phyloP scores from a whole-genome alignment of 2,888 invertebrate species.

The Sialis fuliginosa region DNA sequence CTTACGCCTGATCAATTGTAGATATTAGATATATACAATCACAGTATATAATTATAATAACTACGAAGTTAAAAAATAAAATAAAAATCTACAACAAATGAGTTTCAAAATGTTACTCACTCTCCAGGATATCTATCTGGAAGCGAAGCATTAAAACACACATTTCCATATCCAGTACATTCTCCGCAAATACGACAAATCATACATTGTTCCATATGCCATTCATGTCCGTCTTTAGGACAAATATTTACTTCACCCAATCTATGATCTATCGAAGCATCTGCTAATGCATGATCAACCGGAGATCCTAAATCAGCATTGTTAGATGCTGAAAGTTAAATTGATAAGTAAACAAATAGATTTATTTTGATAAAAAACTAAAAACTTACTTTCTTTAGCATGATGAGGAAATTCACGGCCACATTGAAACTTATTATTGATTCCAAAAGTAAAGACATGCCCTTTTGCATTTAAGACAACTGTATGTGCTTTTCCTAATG shows the following conservation, averaged over 20 bases:
- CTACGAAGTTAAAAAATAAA: too few relatives aligned
- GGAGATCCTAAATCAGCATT: constrained; percentile 2
- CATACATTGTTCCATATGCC: constrained; percentile 69
- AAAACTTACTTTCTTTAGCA: constrained; percentile 31
- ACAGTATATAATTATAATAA: too few relatives aligned
- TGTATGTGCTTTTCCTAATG: constrained; percentile 92
- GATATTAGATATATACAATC: too few relatives aligned
- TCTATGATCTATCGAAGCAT: neutral
- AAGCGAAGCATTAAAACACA: constrained; percentile 58
- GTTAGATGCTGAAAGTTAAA: neutral
- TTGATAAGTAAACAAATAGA: neutral
- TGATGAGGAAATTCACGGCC: constrained; percentile 64
- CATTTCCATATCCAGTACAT: constrained; percentile 83
- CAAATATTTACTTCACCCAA: constrained; percentile 29
- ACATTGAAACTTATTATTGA: constrained; percentile 96
- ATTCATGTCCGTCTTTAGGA: constrained; percentile 53
- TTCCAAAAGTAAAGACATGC: constrained; percentile 85
- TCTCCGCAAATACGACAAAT: constrained; percentile 81
- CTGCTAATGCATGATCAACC: neutral
- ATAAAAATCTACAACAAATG: neutral
- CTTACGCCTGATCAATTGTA: too few relatives aligned
- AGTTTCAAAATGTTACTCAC: constrained; percentile 34
- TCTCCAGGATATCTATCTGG: constrained; percentile 71
- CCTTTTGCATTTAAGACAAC: constrained; percentile 77
- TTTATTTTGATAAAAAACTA: neutral